A percentile compares a stretch with the other conserved stretches of the same genome.
Evolutionary conservation across 1,140 invertebrate genomes (phyloP).

Genomic region (Monochamus saltuarius): DNA sequence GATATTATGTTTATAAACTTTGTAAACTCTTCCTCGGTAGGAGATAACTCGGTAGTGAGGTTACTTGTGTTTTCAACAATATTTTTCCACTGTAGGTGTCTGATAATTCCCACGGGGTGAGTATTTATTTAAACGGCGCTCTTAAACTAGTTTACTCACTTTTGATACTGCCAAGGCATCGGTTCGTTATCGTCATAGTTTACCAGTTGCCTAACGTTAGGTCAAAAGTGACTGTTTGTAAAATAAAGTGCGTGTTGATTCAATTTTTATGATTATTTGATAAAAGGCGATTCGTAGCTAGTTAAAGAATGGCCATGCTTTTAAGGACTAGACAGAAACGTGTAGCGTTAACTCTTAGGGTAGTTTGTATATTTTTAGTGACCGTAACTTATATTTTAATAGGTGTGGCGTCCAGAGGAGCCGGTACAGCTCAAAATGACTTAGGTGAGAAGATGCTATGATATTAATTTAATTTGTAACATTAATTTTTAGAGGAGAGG

Average conservation of each 20-base stretch:
- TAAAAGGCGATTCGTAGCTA: neutral
- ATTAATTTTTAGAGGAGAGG: neutral
- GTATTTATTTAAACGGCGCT: slow-evolving; percentile 24
- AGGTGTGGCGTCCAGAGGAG: slow-evolving; percentile 20
- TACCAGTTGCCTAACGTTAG: neutral
- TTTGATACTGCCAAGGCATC: neutral
- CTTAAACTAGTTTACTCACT: slow-evolving; percentile 21
- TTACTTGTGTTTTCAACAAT: slow-evolving; percentile 1
- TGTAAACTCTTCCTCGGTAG: neutral
- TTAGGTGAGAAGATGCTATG: neutral
- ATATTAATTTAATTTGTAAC: neutral
- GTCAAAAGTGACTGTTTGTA: neutral
- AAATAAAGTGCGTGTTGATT: neutral
- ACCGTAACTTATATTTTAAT: slow-evolving; percentile 35
- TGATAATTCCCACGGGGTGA: slow-evolving; percentile 1
- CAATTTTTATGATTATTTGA: slow-evolving; percentile 4
- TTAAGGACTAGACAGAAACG: slow-evolving; percentile 40
- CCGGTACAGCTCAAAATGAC: neutral
- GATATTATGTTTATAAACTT: neutral
- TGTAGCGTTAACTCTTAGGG: slow-evolving; percentile 34
- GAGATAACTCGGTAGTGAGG: neutral
- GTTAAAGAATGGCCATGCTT: slow-evolving; percentile 36
- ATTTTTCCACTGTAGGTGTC: slow-evolving; percentile 31
- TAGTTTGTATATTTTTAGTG: slow-evolving; percentile 33
- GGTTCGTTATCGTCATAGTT: neutral